These are phyloP conservation scores for Botia kubotai DNA, from an alignment of 2,797 vertebrate species.

Conservation along the genomic window DNA sequence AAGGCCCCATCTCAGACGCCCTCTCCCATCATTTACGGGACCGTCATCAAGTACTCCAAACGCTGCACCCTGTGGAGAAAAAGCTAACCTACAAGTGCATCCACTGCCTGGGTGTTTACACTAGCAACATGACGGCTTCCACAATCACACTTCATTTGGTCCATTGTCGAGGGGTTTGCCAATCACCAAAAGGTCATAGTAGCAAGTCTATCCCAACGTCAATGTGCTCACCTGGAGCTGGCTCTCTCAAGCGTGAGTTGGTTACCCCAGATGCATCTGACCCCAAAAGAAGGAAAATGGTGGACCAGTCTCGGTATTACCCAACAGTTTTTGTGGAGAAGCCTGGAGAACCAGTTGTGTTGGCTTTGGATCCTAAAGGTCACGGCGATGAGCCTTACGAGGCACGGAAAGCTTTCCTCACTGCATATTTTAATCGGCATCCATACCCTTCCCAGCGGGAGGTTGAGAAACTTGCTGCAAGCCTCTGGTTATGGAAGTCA, in stretches of 20 bases:
- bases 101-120: conserved; percentile 97
- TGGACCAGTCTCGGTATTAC: conserved; percentile 72
- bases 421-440: conserved; percentile 91
- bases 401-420: conserved; percentile 93
- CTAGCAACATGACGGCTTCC: conserved; percentile 98
- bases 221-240: conserved; percentile 78
- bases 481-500: conserved; percentile 95
- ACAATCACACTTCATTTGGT: conserved; percentile 97
- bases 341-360: conserved; percentile 81
- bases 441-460: conserved; percentile 90
- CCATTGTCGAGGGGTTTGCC: conserved; percentile 94
- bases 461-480: conserved; percentile 91
- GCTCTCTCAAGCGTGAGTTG: conserved; percentile 86
- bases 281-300: conserved; percentile 86
- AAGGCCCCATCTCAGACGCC: conserved; percentile 93
- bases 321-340: conserved; percentile 80
- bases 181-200: conserved; percentile 85
- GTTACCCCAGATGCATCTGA: conserved; percentile 79
- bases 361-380: conserved; percentile 91
- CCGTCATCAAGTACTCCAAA: conserved; percentile 96
- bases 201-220: conserved; percentile 81
- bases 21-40: conserved; percentile 92
- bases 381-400: conserved; percentile 94
- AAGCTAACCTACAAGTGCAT: conserved; percentile 99
- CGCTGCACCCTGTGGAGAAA: conserved; percentile 96